phyloP scores from a whole-genome alignment of 1,140 invertebrate species.

The Cotesia glomerata region DNA sequence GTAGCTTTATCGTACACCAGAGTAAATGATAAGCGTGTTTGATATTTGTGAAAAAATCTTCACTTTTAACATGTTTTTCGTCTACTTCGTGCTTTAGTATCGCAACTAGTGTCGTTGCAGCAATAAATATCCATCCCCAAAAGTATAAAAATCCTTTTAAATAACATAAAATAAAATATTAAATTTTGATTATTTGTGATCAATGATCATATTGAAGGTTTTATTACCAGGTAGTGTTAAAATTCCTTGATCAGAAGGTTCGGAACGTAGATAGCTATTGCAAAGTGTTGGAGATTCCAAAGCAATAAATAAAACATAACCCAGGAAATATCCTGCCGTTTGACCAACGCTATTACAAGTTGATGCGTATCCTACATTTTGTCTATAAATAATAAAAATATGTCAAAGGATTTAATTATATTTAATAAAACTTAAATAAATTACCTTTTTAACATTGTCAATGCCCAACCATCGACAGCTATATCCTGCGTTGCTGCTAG shows the following conservation, averaged over 20 bases:
- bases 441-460: slow-evolving; percentile 94
- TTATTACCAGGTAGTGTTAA: slow-evolving; percentile 81
- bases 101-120: slow-evolving; percentile 89
- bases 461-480: slow-evolving; percentile 98
- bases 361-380: slow-evolving; percentile 98
- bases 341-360: slow-evolving; percentile 99
- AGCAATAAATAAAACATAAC: slow-evolving; percentile 96
- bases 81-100: slow-evolving; percentile 86
- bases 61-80: slow-evolving; percentile 55
- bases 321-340: slow-evolving; percentile 96
- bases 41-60: slow-evolving; percentile 69
- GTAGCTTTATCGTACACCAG: slow-evolving; percentile 83
- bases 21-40: slow-evolving; percentile 85
- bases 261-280: slow-evolving; percentile 86
- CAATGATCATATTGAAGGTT: too few relatives aligned
- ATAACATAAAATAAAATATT: slow-evolving; percentile 27
- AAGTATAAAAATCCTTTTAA: slow-evolving; percentile 88
- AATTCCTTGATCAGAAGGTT: slow-evolving; percentile 74
- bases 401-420: slow-evolving; percentile 8
- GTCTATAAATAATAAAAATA: slow-evolving; percentile 57
- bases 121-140: slow-evolving; percentile 92
- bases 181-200: neutral
- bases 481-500: slow-evolving; percentile 99
- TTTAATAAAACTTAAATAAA: neutral
- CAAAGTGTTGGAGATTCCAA: slow-evolving; percentile 97